Percentiles rank a stretch among this genome's conserved stretches.
Evolutionary conservation across 2,797 vertebrate species (phyloP).

Genomic region (Botia kubotai): DNA sequence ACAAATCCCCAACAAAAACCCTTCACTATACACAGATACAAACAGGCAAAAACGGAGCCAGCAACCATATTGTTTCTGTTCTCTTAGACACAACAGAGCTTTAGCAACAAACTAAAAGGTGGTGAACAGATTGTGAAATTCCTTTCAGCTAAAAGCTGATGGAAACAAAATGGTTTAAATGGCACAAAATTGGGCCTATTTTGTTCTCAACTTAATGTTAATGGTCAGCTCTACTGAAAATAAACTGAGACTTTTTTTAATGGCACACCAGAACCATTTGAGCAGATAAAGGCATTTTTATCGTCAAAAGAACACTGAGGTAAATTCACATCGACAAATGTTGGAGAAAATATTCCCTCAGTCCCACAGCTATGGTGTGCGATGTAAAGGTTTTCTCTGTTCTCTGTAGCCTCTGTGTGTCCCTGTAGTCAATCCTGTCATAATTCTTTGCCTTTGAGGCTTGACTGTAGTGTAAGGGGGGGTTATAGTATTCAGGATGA

Average conservation of each 20-base stretch:
- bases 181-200: slow-evolving; percentile 1
- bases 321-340: neutral
- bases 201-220: neutral
- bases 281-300: neutral
- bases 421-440: slow-evolving; percentile 40
- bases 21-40: slow-evolving; percentile 4
- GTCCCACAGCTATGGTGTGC: slow-evolving; percentile 7
- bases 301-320: neutral
- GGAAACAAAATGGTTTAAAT: neutral
- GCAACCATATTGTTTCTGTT: neutral
- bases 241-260: neutral
- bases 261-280: neutral
- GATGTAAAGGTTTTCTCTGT: slow-evolving; percentile 30
- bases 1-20: slow-evolving; percentile 19
- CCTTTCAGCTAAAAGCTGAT: slow-evolving; percentile 8
- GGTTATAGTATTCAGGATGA: slow-evolving; percentile 21
- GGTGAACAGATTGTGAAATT: neutral
- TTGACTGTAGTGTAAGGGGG: slow-evolving; percentile 11
- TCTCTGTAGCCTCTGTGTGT: slow-evolving; percentile 22
- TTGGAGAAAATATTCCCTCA: neutral
- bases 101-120: slow-evolving; percentile 22
- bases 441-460: slow-evolving; percentile 25
- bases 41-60: neutral
- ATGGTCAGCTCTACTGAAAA: slow-evolving; percentile 20
- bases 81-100: slow-evolving; percentile 1